These are phyloP conservation scores for Apodemia zela DNA, from an alignment of 2,888 invertebrate genomes.

Conservation along the genomic window DNA sequence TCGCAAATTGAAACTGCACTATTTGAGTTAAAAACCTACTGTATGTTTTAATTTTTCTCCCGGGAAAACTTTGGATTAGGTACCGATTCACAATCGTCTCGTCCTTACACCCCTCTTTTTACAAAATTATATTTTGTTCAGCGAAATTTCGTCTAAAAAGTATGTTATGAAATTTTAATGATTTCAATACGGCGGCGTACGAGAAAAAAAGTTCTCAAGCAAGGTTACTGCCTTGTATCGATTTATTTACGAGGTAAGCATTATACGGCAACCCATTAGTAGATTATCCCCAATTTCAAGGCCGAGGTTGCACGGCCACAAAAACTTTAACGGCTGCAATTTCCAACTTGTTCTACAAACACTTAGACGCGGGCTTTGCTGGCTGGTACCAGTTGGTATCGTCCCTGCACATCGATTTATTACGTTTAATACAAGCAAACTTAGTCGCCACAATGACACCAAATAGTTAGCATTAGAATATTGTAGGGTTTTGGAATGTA, in stretches of 20 bases:
- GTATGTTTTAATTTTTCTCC: too few species aligned
- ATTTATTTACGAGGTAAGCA: conserved; percentile 4
- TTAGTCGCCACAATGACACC: conserved; percentile 57
- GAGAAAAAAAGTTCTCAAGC: too few species aligned
- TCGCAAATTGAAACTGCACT: too few species aligned
- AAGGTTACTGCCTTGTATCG: neutral
- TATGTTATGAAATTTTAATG: too few species aligned
- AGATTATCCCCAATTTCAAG: conserved; percentile 41
- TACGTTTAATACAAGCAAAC: conserved; percentile 43
- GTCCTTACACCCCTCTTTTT: too few species aligned
- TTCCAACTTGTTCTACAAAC: conserved; percentile 60
- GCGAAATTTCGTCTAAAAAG: too few species aligned
- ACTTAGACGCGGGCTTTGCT: conserved; percentile 42
- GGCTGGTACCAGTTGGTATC: conserved; percentile 55
- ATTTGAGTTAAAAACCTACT: too few species aligned
- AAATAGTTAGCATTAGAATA: conserved; percentile 44
- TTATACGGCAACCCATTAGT: conserved; percentile 25
- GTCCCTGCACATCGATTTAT: conserved; percentile 68
- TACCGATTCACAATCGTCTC: too few species aligned
- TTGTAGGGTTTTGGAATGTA: conserved; percentile 13
- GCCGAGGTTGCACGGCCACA: conserved; percentile 50
- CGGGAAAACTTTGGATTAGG: too few species aligned
- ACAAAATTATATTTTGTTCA: too few species aligned
- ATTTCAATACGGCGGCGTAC: too few species aligned
- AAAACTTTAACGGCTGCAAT: conserved; percentile 59